Evolutionary conservation across 2,888 invertebrate genomes (phyloP), one percentile per base, ranked within the genome.

Genomic region (Megastigmus dorsalis): DNA sequence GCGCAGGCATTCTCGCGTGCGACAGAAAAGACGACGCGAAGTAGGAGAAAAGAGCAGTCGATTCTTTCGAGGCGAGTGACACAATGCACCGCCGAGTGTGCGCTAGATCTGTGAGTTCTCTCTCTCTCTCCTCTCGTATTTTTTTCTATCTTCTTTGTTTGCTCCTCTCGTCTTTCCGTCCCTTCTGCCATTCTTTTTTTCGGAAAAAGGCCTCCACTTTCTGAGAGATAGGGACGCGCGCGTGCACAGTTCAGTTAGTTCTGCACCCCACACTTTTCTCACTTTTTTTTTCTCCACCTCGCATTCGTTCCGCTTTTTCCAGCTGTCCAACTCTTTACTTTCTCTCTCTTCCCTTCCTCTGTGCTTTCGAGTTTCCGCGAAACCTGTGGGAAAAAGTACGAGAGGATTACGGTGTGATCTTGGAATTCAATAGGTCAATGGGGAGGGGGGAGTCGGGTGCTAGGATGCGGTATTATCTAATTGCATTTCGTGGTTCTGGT

Each of bases 41-140:
- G 38, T 13, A 30, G 28, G 5, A 26, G n/a, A 36, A 60, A 28
- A 28, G 60, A 43, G 60, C 4, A 30, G 10, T 48, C 48, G 43
- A 60, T 60, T 62, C 62, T 62, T 48, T 48, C 62, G n/a, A 33
- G 30, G 30, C 13, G 13, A 59, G 41, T 18, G 45, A 62, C 62
- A 62, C 62, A 62, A 62, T 62, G 48, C 20, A 20, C n/a, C 9
- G 43, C 41, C 38, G 15, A 59, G 15, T 30, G 60, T 15, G 13
- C 7, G 26, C 38, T 15, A 43, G 41, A 43, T 26, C 20, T 43
- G 45, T 62, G 13, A 62, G 45, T 48, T 20, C 45, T 6, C 13
- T 62, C 13, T n/a, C 30, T 43, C 6, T 4, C 20, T 4, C 23
- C 38, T 26, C 38, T 3, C 38, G 43, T 38, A 38, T 7, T n/a